A percentile compares a stretch with the other conserved stretches of the same genome.
Conservation (phyloP, 2,113 vertebrate species). For the Clinocottus analis region DNA sequence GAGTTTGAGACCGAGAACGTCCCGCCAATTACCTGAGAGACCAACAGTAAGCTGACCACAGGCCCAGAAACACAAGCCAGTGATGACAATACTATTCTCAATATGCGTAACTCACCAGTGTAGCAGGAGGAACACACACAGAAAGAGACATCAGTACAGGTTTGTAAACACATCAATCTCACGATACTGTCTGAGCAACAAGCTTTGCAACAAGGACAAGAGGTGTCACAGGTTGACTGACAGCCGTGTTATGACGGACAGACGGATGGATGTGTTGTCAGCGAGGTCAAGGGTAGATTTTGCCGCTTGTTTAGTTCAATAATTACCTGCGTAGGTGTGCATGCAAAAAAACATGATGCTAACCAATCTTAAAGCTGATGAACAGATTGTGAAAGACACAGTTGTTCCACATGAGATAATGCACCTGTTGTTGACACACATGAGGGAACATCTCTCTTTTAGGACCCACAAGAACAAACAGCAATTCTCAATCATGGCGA, state of each 20-base stretch:
- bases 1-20: constrained; percentile 46
- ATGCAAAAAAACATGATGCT: neutral
- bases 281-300: constrained; percentile 40
- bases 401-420: constrained; percentile 18
- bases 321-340: constrained; percentile 34
- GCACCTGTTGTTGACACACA: constrained; percentile 17
- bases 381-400: constrained; percentile 18
- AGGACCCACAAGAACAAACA: constrained; percentile 22
- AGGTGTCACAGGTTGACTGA: constrained; percentile 51
- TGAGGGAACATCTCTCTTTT: constrained; percentile 21
- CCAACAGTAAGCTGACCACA: constrained; percentile 29
- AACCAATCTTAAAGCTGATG: constrained; percentile 1
- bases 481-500: constrained; percentile 12
- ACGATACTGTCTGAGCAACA: constrained; percentile 42
- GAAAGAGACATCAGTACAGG: constrained; percentile 46
- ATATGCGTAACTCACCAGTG: constrained; percentile 27
- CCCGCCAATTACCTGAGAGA: constrained; percentile 48
- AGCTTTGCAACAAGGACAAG: constrained; percentile 59
- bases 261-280: constrained; percentile 53
- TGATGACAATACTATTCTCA: constrained; percentile 30
- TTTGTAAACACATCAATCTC: constrained; percentile 69
- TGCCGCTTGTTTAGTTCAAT: constrained; percentile 26
- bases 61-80: constrained; percentile 13
- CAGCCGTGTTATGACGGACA: constrained; percentile 55
- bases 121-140: constrained; percentile 6